These are phyloP conservation scores for Gobio gobio DNA, from an alignment of 2,113 vertebrate species.

Conservation along the genomic window DNA sequence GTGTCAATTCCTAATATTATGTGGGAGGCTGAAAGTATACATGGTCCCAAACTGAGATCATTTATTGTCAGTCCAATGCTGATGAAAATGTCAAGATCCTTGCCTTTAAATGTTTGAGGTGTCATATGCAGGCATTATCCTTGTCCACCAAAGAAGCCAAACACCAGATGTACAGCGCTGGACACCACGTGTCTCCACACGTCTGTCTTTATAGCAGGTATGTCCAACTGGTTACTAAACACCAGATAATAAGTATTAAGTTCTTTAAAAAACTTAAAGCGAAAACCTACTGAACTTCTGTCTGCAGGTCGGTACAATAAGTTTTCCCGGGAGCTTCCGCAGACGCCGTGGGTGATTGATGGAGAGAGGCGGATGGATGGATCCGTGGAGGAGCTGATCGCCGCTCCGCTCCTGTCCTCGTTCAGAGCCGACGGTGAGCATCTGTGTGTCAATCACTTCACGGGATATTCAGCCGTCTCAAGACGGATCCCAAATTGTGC, in stretches of 20 bases:
- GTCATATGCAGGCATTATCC: conserved; percentile 79
- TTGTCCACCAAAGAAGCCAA: conserved; percentile 79
- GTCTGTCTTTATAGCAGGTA: conserved; percentile 93
- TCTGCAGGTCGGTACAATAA: conserved; percentile 93
- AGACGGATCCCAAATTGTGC: background rate
- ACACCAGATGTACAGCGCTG: conserved; percentile 76
- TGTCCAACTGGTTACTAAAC: conserved; percentile 19
- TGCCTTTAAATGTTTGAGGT: background rate
- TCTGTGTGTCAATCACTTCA: background rate
- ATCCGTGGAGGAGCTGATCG: conserved; percentile 96
- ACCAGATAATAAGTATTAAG: background rate
- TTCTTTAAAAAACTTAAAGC: background rate
- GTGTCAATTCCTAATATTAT: no score
- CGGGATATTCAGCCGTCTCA: no score
- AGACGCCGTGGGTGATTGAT: conserved; percentile 98
- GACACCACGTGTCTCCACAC: conserved; percentile 87
- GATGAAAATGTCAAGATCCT: background rate
- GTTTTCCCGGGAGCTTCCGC: conserved; percentile 91
- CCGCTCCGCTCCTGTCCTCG: conserved; percentile 80
- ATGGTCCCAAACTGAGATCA: no score
- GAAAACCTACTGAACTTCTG: background rate
- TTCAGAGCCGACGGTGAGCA: conserved; percentile 89
- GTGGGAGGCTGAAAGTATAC: no score
- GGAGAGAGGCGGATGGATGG: conserved; percentile 96
- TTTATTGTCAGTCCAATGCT: no score